These are phyloP conservation scores for Antheraea pernyi DNA, from an alignment of 1,140 invertebrate genomes.

Conservation along the genomic window DNA sequence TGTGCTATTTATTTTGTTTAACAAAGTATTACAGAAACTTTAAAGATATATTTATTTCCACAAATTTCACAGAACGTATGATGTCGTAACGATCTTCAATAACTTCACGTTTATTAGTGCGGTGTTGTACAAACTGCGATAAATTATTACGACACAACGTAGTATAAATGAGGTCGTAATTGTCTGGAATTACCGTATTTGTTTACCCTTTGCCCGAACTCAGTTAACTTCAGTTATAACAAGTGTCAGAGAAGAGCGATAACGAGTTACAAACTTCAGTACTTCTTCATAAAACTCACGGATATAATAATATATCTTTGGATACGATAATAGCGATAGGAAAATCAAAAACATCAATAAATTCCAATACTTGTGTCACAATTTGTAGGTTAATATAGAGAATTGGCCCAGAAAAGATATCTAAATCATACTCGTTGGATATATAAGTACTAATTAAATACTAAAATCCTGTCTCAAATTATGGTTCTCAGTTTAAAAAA, in stretches of 20 bases:
- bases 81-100: no score
- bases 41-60: no score
- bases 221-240: background rate
- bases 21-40: no score
- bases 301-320: background rate
- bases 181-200: constrained; percentile 20
- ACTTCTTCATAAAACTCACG: constrained; percentile 7
- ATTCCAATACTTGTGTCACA: background rate
- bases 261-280: constrained; percentile 14
- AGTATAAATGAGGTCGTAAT: constrained; percentile 25
- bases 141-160: constrained; percentile 25
- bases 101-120: background rate
- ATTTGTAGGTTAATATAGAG: no score
- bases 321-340: background rate
- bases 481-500: no score
- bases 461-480: no score
- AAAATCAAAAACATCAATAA: background rate
- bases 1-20: no score
- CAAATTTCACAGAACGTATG: no score
- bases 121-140: constrained; percentile 13
- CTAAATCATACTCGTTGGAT: no score
- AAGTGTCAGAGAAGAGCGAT: constrained; percentile 1
- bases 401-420: no score
- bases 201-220: constrained; percentile 14
- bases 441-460: no score